Evolutionary conservation across 2,113 vertebrate genomes (phyloP), one percentile per base, ranked within the genome.

Genomic region (Sterna hirundo): DNA sequence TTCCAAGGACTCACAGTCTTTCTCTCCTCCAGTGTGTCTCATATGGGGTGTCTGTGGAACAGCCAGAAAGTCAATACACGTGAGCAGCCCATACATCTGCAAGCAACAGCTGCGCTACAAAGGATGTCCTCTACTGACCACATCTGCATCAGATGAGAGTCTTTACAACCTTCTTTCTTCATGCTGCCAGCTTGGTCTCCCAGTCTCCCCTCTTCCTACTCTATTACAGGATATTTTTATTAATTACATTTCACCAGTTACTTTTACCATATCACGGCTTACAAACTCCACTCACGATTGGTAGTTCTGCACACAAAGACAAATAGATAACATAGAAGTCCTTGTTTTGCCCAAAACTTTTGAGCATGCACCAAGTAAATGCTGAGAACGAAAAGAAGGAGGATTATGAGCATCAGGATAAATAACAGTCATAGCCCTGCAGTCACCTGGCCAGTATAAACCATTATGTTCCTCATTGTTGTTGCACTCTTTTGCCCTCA

Each of bases 361-460:
- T 0, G 0, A 38, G 11, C 4, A 27, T 23, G 25, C 5, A 46
- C 32, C 14, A 68, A 44, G 17, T n/a, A 79, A 75, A 46, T 29
- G 13, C 22, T 42, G 22, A 70, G 30, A 78, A 75, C 27, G 80
- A 36, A 74, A 40, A 20, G 15, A 55, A 16, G 22, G 70, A 75
- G 19, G 55, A 65, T 55, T 34, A 64, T 57, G 10, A 76, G 4
- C 11, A 47, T 71, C 4, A 1, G 14, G 21, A 68, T 36, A 55
- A 62, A 34, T 19, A 62, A 18, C 44, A 38, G 10, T 27, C 10
- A 23, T 16, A 90, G 10, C 11, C 20, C 32, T 70, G 25, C 61
- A 60, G 23, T 51, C 23, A 57, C n/a, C 26, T 76, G 20, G 20
- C 11, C n/a, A 44, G 5, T 68, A 44, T 15, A 66, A 87, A 51